Percentiles rank a stretch among this genome's conserved stretches.
phyloP scores from a whole-genome alignment of 2,888 invertebrate species.

The Stramonita haemastoma region DNA sequence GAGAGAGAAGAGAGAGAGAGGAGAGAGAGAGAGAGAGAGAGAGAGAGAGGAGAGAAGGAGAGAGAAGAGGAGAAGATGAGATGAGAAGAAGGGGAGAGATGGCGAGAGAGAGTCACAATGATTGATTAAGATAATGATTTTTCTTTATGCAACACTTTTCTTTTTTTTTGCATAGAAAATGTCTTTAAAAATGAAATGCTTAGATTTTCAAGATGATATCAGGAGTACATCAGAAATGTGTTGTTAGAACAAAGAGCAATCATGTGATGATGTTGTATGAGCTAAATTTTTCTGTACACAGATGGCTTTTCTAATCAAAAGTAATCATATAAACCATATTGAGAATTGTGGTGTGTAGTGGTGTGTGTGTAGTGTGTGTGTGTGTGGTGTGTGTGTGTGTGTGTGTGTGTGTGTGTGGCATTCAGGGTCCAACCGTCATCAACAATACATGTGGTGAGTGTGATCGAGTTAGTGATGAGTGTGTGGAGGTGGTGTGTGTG shows the following conservation, averaged over 20 bases:
- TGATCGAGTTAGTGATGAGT: background rate
- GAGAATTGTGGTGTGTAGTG: background rate
- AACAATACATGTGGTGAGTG: background rate
- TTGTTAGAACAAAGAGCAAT: no score
- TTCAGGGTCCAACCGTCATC: no score
- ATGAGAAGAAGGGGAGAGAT: background rate
- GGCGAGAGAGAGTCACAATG: background rate
- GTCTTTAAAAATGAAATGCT: no score
- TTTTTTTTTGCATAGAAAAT: no score
- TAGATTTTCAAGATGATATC: no score
- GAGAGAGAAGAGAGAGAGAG: background rate
- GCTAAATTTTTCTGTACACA: no score
- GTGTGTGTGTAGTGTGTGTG: background rate
- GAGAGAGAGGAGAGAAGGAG: background rate
- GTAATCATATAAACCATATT: no score
- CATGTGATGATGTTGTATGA: no score
- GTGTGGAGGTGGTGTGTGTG: background rate
- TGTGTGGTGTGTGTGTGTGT: background rate
- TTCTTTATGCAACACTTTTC: no score
- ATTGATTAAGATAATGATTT: no score
- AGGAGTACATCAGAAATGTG: no score
- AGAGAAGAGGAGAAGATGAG: background rate
- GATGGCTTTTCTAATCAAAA: no score
- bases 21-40: constrained; percentile 8
- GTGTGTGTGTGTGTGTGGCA: background rate